Percentiles rank a stretch among this genome's conserved stretches.
These are phyloP conservation scores for Cyrtonyx montezumae DNA, from an alignment of 2,113 vertebrate genomes.

Conservation along the genomic window DNA sequence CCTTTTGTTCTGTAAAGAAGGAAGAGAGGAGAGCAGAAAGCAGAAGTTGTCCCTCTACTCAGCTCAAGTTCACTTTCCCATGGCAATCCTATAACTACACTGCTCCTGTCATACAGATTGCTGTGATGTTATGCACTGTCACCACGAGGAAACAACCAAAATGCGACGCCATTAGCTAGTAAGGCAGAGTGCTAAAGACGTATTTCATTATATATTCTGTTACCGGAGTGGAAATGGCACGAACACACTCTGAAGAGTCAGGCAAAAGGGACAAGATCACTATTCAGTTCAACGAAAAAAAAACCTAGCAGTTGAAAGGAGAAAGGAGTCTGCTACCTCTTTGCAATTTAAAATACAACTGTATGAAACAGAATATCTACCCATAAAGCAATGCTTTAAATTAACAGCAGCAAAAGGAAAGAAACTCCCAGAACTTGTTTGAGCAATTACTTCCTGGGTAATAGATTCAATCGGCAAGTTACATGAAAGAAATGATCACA, in stretches of 20 bases:
- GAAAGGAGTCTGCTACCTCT: neutral
- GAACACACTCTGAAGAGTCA: neutral
- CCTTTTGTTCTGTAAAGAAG: neutral
- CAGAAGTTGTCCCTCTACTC: neutral
- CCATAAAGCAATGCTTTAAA: neutral
- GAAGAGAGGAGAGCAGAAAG: neutral
- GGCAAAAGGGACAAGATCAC: neutral
- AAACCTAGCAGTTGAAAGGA: neutral
- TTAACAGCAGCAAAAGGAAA: neutral
- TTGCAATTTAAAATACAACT: neutral
- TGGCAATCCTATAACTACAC: accelerated
- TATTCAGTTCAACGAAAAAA: neutral
- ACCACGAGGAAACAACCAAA: neutral
- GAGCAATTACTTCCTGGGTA: neutral
- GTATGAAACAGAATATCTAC: neutral
- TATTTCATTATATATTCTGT: neutral
- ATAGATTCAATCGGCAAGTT: neutral
- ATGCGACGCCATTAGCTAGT: neutral
- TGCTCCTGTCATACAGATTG: neutral
- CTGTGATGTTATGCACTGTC: neutral
- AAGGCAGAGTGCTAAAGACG: neutral
- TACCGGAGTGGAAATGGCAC: neutral
- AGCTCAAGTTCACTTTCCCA: neutral
- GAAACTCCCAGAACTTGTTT: neutral
- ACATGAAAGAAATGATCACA: accelerated